Evolutionary conservation across 2,113 vertebrate genomes (phyloP), one percentile per base, ranked within the genome.

Genomic region (Xenus cinereus): DNA sequence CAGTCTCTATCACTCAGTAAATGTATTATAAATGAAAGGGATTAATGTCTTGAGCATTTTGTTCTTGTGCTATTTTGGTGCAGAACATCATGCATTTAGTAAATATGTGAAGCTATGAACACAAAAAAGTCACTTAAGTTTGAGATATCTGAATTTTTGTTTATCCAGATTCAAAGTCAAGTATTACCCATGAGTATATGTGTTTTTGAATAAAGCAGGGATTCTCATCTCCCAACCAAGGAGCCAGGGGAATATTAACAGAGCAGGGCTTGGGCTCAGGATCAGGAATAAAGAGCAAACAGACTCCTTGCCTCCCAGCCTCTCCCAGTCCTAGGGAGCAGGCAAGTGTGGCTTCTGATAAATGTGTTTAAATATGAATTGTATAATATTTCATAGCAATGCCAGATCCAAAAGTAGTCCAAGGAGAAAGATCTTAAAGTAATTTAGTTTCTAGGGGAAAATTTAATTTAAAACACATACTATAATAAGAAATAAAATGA

Each of bases 401-500:
- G 68, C 45, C 33, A 86, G n/a, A 39, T 67, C 64, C 57, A 89
- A 91, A 89, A 60, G 76, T 41, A 93, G 56, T 81, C 27, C 33
- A 91, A 76, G 81, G 77, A 94, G 57, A 76, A 93, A 87, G 71
- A 73, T 69, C 45, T 90, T 63, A 21, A 62, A 67, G 45, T 81
- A 72, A 82, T 82, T 93, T 72, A 57, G 69, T 84, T 82, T 91
- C 73, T 48, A 62, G 57, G 56, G 39, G 39, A 60, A 87, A 84
- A 74, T 22, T 27, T 94, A 48, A 84, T 95, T 92, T 91, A 82
- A 82, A 94, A 41, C 37, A 75, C 14, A 35, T 79, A 26, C 35
- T 59, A 23, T 73, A 89, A 72, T 78, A 93, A 69, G 87, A 87
- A 94, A 84, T 91, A 74, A 85, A 93, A 89, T 69, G 7, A 43